Conservation (phyloP, 2,797 vertebrate genomes). For the Phrynocephalus forsythii region DNA sequence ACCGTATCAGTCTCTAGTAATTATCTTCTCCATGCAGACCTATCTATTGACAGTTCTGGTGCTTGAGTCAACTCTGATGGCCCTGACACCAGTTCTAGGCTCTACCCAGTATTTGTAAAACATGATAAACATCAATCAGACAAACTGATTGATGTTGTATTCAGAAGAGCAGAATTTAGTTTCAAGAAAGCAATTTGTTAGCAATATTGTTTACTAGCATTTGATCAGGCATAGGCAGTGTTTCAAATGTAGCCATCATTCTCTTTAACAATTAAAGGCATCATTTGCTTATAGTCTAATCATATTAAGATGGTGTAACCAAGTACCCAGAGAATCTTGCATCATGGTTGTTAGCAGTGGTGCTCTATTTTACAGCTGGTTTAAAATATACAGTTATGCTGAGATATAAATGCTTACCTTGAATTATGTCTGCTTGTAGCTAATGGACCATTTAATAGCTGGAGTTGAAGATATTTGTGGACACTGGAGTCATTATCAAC, state of each 20-base stretch:
- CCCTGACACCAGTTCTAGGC: not conserved
- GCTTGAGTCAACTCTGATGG: not conserved
- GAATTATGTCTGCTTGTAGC: slow-evolving; percentile 75
- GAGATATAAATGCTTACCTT: not conserved
- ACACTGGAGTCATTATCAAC: slow-evolving; percentile 95
- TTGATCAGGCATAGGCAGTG: not conserved
- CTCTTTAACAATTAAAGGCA: not conserved
- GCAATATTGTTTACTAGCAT: too few species aligned
- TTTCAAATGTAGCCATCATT: not conserved
- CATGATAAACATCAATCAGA: not conserved
- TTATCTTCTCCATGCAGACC: not conserved
- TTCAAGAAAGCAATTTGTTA: not conserved
- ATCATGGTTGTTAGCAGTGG: not conserved
- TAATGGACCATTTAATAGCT: slow-evolving; percentile 93
- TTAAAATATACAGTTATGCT: not conserved
- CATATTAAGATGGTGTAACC: not conserved
- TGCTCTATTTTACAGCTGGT: not conserved
- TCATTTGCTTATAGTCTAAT: not conserved
- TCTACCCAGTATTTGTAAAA: not conserved
- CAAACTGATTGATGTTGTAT: too few species aligned
- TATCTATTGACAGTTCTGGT: not conserved
- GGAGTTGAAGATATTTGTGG: slow-evolving; percentile 96
- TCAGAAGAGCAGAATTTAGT: not conserved
- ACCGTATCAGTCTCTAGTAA: too few species aligned
- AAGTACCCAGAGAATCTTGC: not conserved